Evolutionary conservation across 2,888 invertebrate genomes (phyloP).

Genomic region (Torymus texanus): DNA sequence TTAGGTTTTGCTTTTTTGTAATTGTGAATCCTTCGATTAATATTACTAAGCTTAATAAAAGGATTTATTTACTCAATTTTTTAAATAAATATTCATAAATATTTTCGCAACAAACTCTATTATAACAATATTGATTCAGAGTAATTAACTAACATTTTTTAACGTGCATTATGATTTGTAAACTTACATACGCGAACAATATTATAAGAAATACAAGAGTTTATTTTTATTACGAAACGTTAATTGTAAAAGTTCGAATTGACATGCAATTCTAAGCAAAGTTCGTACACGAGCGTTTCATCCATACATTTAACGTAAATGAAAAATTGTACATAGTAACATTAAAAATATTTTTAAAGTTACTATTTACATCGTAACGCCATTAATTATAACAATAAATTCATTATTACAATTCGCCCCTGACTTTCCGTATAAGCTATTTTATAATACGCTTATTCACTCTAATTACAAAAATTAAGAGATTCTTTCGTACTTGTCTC

Average conservation of each 20-base stretch:
- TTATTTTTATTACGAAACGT: too few relatives aligned
- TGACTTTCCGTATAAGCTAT: conserved; percentile 21
- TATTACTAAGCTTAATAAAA: too few relatives aligned
- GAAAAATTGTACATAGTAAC: conserved; percentile 11
- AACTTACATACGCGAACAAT: too few relatives aligned
- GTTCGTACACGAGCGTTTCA: conserved; percentile 10
- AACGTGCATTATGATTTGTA: too few relatives aligned
- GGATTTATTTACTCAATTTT: too few relatives aligned
- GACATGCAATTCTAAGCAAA: conserved; percentile 12
- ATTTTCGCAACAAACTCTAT: too few relatives aligned
- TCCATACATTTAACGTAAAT: neutral
- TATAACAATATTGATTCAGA: too few relatives aligned
- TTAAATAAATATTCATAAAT: too few relatives aligned
- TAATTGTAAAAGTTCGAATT: conserved; percentile 5
- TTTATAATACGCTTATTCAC: conserved; percentile 20
- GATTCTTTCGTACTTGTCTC: conserved; percentile 4
- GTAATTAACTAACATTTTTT: too few relatives aligned
- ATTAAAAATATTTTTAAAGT: conserved; percentile 21
- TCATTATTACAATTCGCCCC: conserved; percentile 9
- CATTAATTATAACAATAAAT: conserved; percentile 22
- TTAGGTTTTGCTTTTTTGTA: too few relatives aligned
- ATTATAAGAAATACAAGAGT: too few relatives aligned
- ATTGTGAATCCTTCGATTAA: too few relatives aligned
- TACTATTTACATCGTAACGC: conserved; percentile 37
- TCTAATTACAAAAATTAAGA: conserved; percentile 37